A percentile compares a stretch with the other conserved stretches of the same genome.
These are phyloP conservation scores for Patella caerulea DNA, from an alignment of 2,888 invertebrate genomes.

Conservation along the genomic window DNA sequence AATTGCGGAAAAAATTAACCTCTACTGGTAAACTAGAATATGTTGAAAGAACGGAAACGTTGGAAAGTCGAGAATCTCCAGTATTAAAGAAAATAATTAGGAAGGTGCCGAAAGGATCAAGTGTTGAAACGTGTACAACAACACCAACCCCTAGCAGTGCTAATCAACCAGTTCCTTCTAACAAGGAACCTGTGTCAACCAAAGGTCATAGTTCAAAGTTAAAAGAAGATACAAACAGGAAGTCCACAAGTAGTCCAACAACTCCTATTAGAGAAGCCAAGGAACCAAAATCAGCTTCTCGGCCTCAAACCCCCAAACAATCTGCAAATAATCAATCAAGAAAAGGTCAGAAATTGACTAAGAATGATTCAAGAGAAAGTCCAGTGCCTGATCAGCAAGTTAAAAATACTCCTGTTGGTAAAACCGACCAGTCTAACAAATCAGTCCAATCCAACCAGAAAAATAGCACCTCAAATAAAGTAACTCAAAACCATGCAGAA, in stretches of 20 bases:
- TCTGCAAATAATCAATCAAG: constrained; percentile 27
- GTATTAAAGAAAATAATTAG: constrained; percentile 37
- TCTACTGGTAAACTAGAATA: constrained; percentile 17
- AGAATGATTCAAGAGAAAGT: neutral
- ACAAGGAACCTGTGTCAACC: neutral
- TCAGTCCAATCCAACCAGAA: neutral
- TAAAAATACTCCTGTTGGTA: constrained; percentile 14
- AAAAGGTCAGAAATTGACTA: neutral
- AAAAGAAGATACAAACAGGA: constrained; percentile 15
- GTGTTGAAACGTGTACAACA: neutral
- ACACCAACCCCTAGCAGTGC: neutral
- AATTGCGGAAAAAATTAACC: constrained; percentile 16
- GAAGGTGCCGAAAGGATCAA: constrained; percentile 30
- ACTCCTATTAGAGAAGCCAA: constrained; percentile 16
- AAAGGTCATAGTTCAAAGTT: constrained; percentile 8
- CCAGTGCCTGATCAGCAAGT: constrained; percentile 14
- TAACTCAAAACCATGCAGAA: constrained; percentile 33
- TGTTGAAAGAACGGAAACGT: neutral
- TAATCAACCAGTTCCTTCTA: neutral
- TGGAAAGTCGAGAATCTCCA: constrained; percentile 27
- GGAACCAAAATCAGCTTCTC: neutral
- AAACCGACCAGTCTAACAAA: constrained; percentile 6
- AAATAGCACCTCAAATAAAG: neutral
- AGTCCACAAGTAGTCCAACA: constrained; percentile 29
- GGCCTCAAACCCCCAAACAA: constrained; percentile 2